A percentile compares a stretch with the other conserved stretches of the same genome.
Conservation (phyloP, 2,888 invertebrate species). For the Nezara viridula region DNA sequence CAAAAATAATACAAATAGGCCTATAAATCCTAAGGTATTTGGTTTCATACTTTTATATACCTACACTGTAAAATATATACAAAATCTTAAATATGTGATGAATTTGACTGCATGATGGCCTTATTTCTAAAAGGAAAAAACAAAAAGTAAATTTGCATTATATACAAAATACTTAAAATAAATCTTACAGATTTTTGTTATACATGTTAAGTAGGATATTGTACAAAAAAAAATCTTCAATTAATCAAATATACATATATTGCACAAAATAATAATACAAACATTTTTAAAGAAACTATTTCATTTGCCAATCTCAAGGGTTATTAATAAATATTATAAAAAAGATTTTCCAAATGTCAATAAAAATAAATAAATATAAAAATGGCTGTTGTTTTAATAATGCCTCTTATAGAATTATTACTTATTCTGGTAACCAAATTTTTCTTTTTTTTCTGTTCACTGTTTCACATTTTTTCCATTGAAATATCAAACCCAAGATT, state of each 20-base stretch:
- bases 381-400: background rate
- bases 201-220: background rate
- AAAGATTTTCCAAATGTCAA: background rate
- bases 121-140: constrained; percentile 41
- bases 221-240: background rate
- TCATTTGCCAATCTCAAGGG: background rate
- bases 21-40: constrained; percentile 51
- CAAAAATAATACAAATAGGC: constrained; percentile 48
- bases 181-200: constrained; percentile 52
- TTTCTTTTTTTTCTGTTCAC: background rate
- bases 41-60: constrained; percentile 40
- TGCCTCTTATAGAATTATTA: background rate
- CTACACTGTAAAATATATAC: constrained; percentile 38
- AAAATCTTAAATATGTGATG: constrained; percentile 46
- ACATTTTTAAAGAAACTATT: background rate
- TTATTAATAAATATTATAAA: background rate
- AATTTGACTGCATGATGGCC: constrained; percentile 15
- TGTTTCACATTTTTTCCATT: background rate
- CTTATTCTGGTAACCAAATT: background rate
- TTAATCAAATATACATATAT: constrained; percentile 35
- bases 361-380: no score
- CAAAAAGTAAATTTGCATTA: constrained; percentile 5
- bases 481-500: background rate
- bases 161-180: constrained; percentile 55
- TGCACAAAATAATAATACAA: constrained; percentile 46